Conservation (phyloP, 2,797 vertebrate species). For the Sebastiscus albofasciatus region DNA sequence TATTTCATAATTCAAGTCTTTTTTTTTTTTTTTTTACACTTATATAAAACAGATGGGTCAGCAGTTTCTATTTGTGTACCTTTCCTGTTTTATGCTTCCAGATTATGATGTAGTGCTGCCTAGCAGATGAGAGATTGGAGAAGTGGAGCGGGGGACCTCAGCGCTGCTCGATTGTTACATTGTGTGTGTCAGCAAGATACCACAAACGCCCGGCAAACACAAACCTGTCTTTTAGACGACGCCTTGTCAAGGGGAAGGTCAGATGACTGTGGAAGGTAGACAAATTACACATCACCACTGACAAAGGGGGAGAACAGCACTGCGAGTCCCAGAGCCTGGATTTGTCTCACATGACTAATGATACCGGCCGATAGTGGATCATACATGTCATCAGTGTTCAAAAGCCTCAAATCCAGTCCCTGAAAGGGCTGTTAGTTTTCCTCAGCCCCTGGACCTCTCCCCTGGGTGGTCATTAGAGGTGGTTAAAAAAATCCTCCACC, state of each 20-base stretch:
- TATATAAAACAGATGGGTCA: conserved; percentile 51
- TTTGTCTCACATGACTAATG: conserved; percentile 76
- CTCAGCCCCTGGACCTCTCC: conserved; percentile 47
- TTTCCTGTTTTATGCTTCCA: conserved; percentile 43
- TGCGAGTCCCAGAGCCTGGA: conserved; percentile 47
- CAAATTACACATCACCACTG: conserved; percentile 66
- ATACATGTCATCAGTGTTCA: conserved; percentile 70
- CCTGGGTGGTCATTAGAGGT: conserved; percentile 73
- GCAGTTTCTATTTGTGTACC: conserved; percentile 71
- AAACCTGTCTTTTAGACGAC: conserved; percentile 58
- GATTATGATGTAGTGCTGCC: conserved; percentile 65
- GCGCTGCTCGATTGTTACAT: conserved; percentile 41
- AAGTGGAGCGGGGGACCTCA: conserved; percentile 49
- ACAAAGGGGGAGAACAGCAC: conserved; percentile 55
- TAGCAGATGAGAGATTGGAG: conserved; percentile 57
- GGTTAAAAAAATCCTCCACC: conserved; percentile 52
- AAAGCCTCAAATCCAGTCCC: conserved; percentile 57
- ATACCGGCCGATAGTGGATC: conserved; percentile 51
- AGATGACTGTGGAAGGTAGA: conserved; percentile 66
- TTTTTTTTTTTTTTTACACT: conserved; percentile 17
- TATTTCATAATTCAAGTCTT: conserved; percentile 45
- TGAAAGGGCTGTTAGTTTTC: conserved; percentile 60
- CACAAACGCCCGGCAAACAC: conserved; percentile 51
- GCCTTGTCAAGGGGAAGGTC: conserved; percentile 69
- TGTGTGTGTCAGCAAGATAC: conserved; percentile 67